These are phyloP conservation scores for Ophiodon elongatus DNA, from an alignment of 2,113 vertebrate species.

Conservation along the genomic window DNA sequence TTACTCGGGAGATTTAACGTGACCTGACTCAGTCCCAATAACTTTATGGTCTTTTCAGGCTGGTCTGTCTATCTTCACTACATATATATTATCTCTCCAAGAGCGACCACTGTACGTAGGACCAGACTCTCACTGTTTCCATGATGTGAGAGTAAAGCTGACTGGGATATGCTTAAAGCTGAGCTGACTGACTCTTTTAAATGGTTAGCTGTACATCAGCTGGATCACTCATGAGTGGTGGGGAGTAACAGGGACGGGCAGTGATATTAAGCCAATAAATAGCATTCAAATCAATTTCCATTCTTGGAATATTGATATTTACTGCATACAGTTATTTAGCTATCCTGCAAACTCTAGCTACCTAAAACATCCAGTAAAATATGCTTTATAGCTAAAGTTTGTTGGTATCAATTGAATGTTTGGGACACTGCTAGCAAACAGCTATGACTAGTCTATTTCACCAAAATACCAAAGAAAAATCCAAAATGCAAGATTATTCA, in stretches of 20 bases:
- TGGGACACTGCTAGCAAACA: too few relatives aligned
- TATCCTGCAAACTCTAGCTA: not conserved
- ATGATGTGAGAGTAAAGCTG: slow-evolving; percentile 5
- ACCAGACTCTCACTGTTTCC: slow-evolving; percentile 9
- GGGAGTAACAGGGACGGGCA: not conserved
- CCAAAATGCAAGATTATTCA: not conserved
- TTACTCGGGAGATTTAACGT: slow-evolving; percentile 2
- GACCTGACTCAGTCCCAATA: slow-evolving; percentile 11
- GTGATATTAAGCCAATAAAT: slow-evolving; percentile 1
- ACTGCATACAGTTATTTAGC: not conserved
- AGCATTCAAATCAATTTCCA: not conserved
- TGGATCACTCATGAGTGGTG: not conserved
- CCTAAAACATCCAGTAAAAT: too few relatives aligned
- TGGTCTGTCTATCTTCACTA: slow-evolving; percentile 7
- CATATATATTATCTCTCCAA: slow-evolving; percentile 29
- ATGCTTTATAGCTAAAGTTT: too few relatives aligned
- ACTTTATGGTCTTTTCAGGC: slow-evolving; percentile 16
- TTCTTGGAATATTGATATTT: too few relatives aligned
- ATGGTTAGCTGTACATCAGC: slow-evolving; percentile 7
- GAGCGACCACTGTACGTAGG: not conserved
- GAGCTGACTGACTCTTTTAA: not conserved
- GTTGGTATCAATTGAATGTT: too few relatives aligned
- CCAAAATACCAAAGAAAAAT: not conserved
- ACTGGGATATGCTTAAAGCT: slow-evolving; percentile 4
- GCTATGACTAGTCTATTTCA: too few relatives aligned